Percentiles rank a stretch among this genome's conserved stretches.
Conservation (phyloP, 2,797 vertebrate species). For the Coccyzus lansbergi region DNA sequence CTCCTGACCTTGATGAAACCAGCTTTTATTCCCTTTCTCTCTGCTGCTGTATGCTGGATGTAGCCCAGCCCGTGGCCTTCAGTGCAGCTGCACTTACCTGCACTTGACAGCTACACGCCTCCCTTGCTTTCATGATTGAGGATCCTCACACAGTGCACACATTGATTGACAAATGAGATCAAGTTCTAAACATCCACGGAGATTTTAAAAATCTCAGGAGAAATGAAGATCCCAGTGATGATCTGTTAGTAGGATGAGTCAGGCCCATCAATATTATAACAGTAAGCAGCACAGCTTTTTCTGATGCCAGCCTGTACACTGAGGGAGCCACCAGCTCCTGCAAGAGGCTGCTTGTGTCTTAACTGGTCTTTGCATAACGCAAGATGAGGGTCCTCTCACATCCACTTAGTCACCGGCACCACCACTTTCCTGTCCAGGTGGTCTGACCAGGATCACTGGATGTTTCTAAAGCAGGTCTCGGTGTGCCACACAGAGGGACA, state of each 20-base stretch:
- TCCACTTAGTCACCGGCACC: not conserved
- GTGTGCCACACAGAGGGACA: not conserved
- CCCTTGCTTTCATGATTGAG: not conserved
- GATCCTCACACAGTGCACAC: not conserved
- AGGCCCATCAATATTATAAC: not conserved
- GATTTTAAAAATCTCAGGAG: not conserved
- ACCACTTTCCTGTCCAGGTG: rapidly evolving
- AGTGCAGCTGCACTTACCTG: not conserved
- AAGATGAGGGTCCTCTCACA: not conserved
- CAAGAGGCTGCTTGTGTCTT: not conserved
- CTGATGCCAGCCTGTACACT: not conserved
- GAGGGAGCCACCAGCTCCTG: not conserved
- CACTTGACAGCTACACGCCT: not conserved
- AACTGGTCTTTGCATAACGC: not conserved
- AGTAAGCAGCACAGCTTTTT: not conserved
- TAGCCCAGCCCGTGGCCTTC: not conserved
- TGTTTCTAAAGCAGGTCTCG: no score
- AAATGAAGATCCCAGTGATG: not conserved
- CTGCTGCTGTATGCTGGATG: not conserved
- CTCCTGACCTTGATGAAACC: conserved; percentile 12
- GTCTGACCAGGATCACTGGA: not conserved
- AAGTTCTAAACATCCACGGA: not conserved
- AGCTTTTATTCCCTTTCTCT: not conserved
- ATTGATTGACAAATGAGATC: not conserved
- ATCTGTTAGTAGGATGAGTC: not conserved